These are phyloP conservation scores for Loris lydekkerianus DNA, from an alignment of 2,797 vertebrate species.

Conservation along the genomic window DNA sequence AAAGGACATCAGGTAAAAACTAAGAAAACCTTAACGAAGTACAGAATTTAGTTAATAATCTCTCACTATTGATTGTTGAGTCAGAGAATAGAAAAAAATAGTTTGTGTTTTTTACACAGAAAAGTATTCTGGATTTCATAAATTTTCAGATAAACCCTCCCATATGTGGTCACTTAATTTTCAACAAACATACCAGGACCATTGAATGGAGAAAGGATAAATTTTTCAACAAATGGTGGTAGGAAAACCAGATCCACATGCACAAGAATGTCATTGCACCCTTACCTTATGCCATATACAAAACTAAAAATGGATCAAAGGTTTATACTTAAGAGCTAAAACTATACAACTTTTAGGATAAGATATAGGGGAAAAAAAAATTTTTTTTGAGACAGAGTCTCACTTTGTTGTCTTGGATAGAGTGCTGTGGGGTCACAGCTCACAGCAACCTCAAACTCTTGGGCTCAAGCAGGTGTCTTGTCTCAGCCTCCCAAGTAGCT, in stretches of 20 bases:
- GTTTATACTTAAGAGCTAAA: not conserved
- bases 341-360: not conserved
- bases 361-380: not conserved
- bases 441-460: no score
- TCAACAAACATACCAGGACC: not conserved
- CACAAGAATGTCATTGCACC: not conserved
- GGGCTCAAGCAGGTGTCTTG: no score
- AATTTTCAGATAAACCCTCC: not conserved
- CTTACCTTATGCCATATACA: not conserved
- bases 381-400: no score
- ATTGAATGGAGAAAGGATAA: not conserved
- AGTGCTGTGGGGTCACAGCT: no score
- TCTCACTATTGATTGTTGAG: not conserved
- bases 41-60: not conserved
- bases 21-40: not conserved
- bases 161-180: not conserved
- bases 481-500: no score
- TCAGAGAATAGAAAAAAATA: not conserved
- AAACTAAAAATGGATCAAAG: not conserved
- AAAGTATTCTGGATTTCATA: not conserved
- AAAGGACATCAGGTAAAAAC: not conserved
- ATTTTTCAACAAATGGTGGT: not conserved
- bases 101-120: not conserved
- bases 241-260: not conserved
- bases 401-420: no score